phyloP scores from a whole-genome alignment of 2,888 invertebrate genomes.

The Eretmocerus hayati region DNA sequence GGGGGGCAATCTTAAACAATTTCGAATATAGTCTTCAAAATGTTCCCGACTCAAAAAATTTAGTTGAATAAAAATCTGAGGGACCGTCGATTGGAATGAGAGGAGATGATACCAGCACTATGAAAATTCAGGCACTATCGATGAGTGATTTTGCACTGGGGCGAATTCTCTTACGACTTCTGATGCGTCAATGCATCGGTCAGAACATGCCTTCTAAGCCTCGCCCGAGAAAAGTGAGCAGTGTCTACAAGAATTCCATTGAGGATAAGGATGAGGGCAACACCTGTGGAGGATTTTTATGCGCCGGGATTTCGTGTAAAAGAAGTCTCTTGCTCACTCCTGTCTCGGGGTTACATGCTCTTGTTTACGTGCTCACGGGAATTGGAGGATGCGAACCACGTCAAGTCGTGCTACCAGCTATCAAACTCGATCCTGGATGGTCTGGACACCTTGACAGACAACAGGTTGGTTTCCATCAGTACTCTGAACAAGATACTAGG shows the following conservation, averaged over 20 bases:
- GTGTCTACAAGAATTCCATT: not conserved
- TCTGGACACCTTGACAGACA: slow-evolving; percentile 67
- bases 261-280: slow-evolving; percentile 30
- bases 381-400: slow-evolving; percentile 55
- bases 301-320: slow-evolving; percentile 60
- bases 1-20: no score
- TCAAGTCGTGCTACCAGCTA: slow-evolving; percentile 56
- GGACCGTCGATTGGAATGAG: no score
- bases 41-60: no score
- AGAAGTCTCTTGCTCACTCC: slow-evolving; percentile 40
- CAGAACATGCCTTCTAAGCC: not conserved
- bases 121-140: slow-evolving; percentile 54
- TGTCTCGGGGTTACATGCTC: slow-evolving; percentile 56
- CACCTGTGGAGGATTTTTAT: slow-evolving; percentile 63
- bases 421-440: slow-evolving; percentile 61
- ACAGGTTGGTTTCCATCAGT: slow-evolving; percentile 56
- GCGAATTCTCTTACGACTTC: slow-evolving; percentile 41
- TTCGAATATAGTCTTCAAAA: no score
- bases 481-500: no score
- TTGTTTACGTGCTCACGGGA: slow-evolving; percentile 58
- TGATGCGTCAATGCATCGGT: slow-evolving; percentile 29
- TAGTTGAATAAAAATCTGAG: no score
- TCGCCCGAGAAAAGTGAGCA: not conserved
- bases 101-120: no score
- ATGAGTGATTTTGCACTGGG: slow-evolving; percentile 65